A percentile compares a stretch with the other conserved stretches of the same genome.
phyloP scores from a whole-genome alignment of 2,113 vertebrate species.

The Poicephalus gulielmi region DNA sequence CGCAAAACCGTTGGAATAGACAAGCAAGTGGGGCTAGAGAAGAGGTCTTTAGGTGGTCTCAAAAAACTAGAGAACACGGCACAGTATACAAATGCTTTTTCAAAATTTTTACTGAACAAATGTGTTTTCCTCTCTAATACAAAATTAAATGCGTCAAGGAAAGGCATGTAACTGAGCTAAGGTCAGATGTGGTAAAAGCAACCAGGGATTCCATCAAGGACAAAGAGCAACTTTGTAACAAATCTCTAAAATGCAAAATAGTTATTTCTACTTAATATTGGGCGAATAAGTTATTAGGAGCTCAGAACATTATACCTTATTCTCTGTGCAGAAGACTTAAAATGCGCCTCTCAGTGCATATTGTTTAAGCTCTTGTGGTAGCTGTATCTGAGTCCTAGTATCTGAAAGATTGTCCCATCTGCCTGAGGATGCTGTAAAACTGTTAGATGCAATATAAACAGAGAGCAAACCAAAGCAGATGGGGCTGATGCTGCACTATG shows the following conservation, averaged over 20 bases:
- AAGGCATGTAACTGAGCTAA: background rate
- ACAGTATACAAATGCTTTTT: background rate
- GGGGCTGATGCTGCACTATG: background rate
- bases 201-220: background rate
- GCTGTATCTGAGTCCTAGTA: background rate
- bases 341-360: background rate
- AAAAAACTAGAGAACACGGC: background rate
- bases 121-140: background rate
- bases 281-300: background rate
- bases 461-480: background rate
- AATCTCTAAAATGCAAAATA: background rate
- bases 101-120: background rate
- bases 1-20: background rate
- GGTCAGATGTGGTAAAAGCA: background rate
- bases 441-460: background rate
- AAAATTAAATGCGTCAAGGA: background rate
- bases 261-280: background rate
- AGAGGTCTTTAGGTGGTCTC: background rate
- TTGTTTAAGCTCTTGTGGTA: background rate
- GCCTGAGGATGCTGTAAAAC: background rate
- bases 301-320: background rate
- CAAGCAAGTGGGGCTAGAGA: background rate
- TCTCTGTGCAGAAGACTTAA: background rate
- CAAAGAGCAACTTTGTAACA: background rate
- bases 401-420: background rate